Base-by-base conservation (phyloP, 1,140 invertebrate genomes). In the Akabosia matsudoensis region DNA sequence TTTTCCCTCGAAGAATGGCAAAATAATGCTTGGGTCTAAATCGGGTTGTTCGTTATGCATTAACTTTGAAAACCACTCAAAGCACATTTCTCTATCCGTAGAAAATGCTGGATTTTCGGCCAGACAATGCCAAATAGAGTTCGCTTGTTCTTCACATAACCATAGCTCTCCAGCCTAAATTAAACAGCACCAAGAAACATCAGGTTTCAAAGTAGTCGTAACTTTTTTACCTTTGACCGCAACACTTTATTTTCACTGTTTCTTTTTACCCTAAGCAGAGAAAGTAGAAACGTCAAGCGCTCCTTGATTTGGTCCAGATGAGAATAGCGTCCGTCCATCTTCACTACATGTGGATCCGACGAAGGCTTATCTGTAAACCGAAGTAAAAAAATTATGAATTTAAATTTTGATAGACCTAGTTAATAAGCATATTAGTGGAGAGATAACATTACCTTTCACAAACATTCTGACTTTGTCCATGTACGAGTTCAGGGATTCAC, bases 31-130 rank as follows among this genome's bases (percentile, higher is more conserved):
- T 18, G 96, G 96, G 86, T 98, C 96, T 64, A 98, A 86, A 86
- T 98, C 96, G 3, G 96, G 96, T 83, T 98, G 96, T 30, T 28
- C 24, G 81, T 98, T 96, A 2, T 95, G 95, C 96, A 98, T 98
- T 71, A 98, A 86, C 87, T 98, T 96, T n/a, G 95, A 95, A 86
- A 98, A 98, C 97, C 97, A 98, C 82, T 96, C 95, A 86, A 98
- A 99, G 86, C 97, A 98, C 1, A 95, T 93, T 85, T 99, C 97
- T 54, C 96, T 88, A 85, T 99, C 97, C 1, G 91, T 91, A 1
- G 91, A 86, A 85, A 96, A 97, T 0, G 96, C 94, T 7, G 95
- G 94, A 83, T 92, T 92, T 84, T 97, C 95, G 16, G 96, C 95
- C 64, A 99, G 87, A 85, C 95, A 97, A 81, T 95, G 91, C 97